Evolutionary conservation across 2,113 vertebrate species (phyloP), one percentile per base, ranked within the genome.

Genomic region (Alosa alosa): DNA sequence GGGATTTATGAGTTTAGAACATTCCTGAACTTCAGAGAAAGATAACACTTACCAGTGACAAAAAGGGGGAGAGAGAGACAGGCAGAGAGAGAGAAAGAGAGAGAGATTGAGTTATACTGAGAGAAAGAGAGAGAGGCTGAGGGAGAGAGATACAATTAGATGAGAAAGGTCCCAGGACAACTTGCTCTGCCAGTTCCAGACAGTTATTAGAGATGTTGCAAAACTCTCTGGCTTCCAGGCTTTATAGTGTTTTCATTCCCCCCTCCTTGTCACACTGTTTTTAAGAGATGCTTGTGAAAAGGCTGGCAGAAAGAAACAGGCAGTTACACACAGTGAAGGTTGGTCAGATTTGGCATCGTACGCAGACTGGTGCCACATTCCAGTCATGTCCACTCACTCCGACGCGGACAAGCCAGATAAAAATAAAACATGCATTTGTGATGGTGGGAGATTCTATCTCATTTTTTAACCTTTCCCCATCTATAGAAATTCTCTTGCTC

Each of bases 391-490:
- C 60, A 64, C 22, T n/a, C 60, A 64, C 60, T n/a, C 5, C 8
- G 20, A 64, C 22, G 25, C 60, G n/a, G 22, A 7, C 20, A 9
- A 6, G 20, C 22, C 60, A 64, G 60, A 64, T 25, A 0, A 64
- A 64, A 25, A 9, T 8, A 57, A 18, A 7, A 64, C n/a, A 31
- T 72, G 64, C 9, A 72, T 72, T 72, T 72, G n/a, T 72, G n/a
- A 36, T 72, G 64, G 25, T 36, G 31, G 9, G 6, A 31, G 64
- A 13, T 31, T 72, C n/a, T 31, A 0, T 72, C 8, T 64, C n/a
- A 18, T 17, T 57, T 13, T 57, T 4, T 64, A 7, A n/a, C 93
- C 36, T 18, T 18, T 75, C 57, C 25, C 60, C 72, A 0, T 64
- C 68, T n/a, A 11, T 83, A 22, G 41, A 47, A 47, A 57, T 31